Evolutionary conservation across 1,140 invertebrate genomes (phyloP), one percentile per base, ranked within the genome.

Genomic region (Zaprionus kolodkinae): DNA sequence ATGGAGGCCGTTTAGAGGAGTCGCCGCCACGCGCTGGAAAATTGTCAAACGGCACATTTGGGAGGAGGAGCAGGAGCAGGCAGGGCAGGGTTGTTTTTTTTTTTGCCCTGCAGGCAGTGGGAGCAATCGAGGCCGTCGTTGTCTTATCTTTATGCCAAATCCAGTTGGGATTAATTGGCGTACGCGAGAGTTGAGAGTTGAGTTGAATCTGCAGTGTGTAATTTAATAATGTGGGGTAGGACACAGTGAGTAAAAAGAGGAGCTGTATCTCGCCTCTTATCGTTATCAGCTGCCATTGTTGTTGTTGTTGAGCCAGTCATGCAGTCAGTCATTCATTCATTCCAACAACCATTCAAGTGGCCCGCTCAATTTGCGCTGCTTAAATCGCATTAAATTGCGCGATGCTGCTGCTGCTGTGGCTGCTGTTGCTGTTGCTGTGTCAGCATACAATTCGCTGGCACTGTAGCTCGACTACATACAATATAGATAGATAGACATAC

Each of bases 141-240:
- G 79, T 88, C 82, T 88, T 88, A 88, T 88, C 84, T 88, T 88
- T 88, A 88, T 84, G 78, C 84, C 78, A 88, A 88, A 88, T 88
- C 84, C 84, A 88, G 85, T 88, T 89, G 84, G 84, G 84, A 88
- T 88, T 88, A 88, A 88, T 88, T 88, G 84, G 81, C 73, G 72
- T 82, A 75, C 73, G 73, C 69, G 68, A 68, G 65, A 57, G 79
- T 67, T 60, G 56, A 77, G 62, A 40, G 63, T 55, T 55, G 60
- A 55, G 79, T 30, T 30, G 27, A 72, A 69, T 79, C 74, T 76
- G 65, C 61, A 84, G 85, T 84, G 78, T 88, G 78, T 88, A 87
- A 87, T 88, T 87, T 87, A 88, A 87, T 87, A 87, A 87, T 80
- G 84, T 84, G 72, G 83, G 84, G 72, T 79, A 83, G 80, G 77